A percentile compares a stretch with the other conserved stretches of the same genome.
Conservation (phyloP, 2,888 invertebrate genomes). For the Cryptocephalus moraei region DNA sequence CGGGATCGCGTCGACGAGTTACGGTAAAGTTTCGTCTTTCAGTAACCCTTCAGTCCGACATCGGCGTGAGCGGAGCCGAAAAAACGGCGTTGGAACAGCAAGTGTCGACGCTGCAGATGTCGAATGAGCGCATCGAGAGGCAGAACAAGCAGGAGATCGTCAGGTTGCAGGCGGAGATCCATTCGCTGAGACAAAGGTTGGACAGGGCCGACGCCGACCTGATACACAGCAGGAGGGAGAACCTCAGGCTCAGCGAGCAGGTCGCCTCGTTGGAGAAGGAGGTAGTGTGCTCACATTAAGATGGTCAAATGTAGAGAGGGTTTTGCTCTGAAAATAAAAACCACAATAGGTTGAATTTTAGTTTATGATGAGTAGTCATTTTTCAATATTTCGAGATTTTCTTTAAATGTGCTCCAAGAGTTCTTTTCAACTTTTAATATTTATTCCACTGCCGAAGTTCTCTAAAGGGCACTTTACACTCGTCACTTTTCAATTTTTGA, state of each 20-base stretch:
- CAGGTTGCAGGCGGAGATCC: slow-evolving; percentile 65
- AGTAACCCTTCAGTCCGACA: slow-evolving; percentile 67
- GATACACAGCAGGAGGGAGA: slow-evolving; percentile 70
- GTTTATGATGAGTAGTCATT: no score
- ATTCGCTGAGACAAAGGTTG: slow-evolving; percentile 62
- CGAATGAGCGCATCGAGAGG: slow-evolving; percentile 61
- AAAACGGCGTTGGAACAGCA: slow-evolving; percentile 73
- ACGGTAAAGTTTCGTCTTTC: slow-evolving; percentile 16
- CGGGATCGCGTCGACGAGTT: background rate
- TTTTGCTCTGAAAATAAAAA: no score
- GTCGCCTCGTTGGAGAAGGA: slow-evolving; percentile 73
- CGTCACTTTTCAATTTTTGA: no score
- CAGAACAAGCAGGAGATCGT: slow-evolving; percentile 67
- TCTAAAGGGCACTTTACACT: no score
- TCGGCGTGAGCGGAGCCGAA: slow-evolving; percentile 65
- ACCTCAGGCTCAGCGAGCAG: slow-evolving; percentile 66
- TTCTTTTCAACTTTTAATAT: no score
- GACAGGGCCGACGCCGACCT: slow-evolving; percentile 74
- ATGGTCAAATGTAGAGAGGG: background rate
- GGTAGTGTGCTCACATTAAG: slow-evolving; percentile 39
- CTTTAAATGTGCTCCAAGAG: no score
- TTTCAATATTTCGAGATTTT: no score
- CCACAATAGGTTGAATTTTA: no score
- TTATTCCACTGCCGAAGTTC: no score
- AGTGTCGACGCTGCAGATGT: slow-evolving; percentile 54